Evolutionary conservation across 1,140 invertebrate species (phyloP).

Genomic region (Trichonephila inaurata): DNA sequence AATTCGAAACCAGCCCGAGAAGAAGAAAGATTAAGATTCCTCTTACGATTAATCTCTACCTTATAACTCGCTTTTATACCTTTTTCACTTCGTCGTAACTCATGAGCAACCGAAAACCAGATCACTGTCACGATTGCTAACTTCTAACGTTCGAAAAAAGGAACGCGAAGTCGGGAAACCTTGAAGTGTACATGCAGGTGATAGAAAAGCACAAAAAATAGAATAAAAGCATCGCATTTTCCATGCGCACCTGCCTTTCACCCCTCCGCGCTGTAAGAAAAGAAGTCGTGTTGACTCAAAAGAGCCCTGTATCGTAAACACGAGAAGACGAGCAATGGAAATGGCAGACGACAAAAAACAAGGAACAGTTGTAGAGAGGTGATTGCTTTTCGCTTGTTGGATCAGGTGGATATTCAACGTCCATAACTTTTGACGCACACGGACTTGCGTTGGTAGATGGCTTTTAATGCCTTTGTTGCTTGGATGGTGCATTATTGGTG

Average conservation of each 20-base stretch:
- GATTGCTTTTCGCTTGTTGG: not conserved
- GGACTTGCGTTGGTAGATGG: not conserved
- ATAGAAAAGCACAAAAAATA: not conserved
- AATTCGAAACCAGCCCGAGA: too few species aligned
- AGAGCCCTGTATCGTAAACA: not conserved
- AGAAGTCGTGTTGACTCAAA: slow-evolving; percentile 4
- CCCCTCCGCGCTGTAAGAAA: not conserved
- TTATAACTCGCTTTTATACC: not conserved
- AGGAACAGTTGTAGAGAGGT: not conserved
- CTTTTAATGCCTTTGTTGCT: not conserved
- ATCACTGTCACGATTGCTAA: not conserved
- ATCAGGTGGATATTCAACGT: not conserved
- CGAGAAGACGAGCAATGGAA: not conserved
- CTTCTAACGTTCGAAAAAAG: not conserved
- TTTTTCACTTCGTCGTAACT: not conserved
- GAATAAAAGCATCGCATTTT: not conserved
- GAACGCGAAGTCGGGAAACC: not conserved
- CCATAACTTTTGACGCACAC: not conserved
- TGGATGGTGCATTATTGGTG: not conserved
- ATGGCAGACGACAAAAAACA: not conserved
- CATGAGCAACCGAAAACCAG: not conserved
- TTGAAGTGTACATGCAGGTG: not conserved
- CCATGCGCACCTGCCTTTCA: slow-evolving; percentile 9
- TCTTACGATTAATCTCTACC: not conserved
- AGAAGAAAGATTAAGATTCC: not conserved